Evolutionary conservation across 2,888 invertebrate species (phyloP).

Genomic region (Lepidonotus clava): DNA sequence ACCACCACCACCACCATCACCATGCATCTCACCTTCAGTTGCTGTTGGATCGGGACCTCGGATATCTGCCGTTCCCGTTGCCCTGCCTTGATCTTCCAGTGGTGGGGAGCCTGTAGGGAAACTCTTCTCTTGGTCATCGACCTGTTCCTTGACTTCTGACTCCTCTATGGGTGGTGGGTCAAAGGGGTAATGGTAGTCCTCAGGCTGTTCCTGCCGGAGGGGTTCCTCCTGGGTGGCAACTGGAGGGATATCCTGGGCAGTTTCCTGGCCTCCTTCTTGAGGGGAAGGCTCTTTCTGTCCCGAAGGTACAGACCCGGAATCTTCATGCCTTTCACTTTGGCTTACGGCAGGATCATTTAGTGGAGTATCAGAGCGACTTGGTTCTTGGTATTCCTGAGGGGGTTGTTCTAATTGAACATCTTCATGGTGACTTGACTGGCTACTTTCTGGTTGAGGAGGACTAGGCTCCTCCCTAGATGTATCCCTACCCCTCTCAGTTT

Average conservation of each 20-base stretch:
- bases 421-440: too few relatives aligned
- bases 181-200: not conserved
- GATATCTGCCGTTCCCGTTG: not conserved
- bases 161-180: not conserved
- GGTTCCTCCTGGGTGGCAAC: not conserved
- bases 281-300: not conserved
- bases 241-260: not conserved
- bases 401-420: too few relatives aligned
- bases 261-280: not conserved
- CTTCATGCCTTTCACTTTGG: too few relatives aligned
- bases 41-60: not conserved
- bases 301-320: too few relatives aligned
- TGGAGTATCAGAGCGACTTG: too few relatives aligned
- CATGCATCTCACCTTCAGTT: not conserved
- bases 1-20: not conserved
- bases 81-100: not conserved
- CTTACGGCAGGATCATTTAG: too few relatives aligned
- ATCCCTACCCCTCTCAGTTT: too few relatives aligned
- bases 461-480: too few relatives aligned
- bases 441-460: too few relatives aligned
- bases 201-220: not conserved
- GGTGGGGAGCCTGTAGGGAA: not conserved
- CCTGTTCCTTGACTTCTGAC: not conserved
- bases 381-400: too few relatives aligned
- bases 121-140: not conserved